Base-by-base conservation (phyloP, 2,888 invertebrate species). In the Ormia ochracea region DNA sequence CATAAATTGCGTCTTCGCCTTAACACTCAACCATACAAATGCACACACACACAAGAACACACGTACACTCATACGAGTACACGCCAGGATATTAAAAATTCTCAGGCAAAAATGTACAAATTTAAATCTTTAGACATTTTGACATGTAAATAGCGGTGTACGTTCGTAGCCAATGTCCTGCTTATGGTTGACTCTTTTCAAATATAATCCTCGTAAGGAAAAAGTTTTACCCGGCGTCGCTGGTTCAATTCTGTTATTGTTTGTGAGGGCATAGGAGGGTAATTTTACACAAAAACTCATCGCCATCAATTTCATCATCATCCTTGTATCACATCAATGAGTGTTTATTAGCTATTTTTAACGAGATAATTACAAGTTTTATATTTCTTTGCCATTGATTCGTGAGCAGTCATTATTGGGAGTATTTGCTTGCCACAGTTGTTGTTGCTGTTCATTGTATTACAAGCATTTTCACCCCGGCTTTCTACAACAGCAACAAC, bases 291-390 rank as follows among this genome's bases (percentile, higher is more conserved):
- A 4, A 19, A 45, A 45, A 21, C 4, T 45, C 43, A 45, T 45
- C 43, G 21, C 21, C 43, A 45, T 41, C 41, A 41, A 17, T 17
- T 7, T 17, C 41, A 17, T 14, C 48, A 63, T 36, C 59, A 48
- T 26, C 41, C 28, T 19, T 5, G 52, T 38, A 59, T 70, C 38
- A 70, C 48, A 41, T 50, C 41, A 56, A 50, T 65, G 58, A 50
- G 33, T 66, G 52, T 83, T 82, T 82, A 82, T 83, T 85, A 79
- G 82, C 83, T 82, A 83, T 83, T 83, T 86, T 84, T 86, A 86
- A 86, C 85, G 85, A 86, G 84, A 86, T 86, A 86, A 86, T 86
- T 86, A 87, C 87, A 86, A 79, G 66, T 81, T 82, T 74, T 72
- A 63, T 65, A 21, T 68, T 63, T 17, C 58, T 58, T 56, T 54